A percentile compares a stretch with the other conserved stretches of the same genome.
Evolutionary conservation across 2,797 vertebrate genomes (phyloP).

Genomic region (Ptychadena robeensis): DNA sequence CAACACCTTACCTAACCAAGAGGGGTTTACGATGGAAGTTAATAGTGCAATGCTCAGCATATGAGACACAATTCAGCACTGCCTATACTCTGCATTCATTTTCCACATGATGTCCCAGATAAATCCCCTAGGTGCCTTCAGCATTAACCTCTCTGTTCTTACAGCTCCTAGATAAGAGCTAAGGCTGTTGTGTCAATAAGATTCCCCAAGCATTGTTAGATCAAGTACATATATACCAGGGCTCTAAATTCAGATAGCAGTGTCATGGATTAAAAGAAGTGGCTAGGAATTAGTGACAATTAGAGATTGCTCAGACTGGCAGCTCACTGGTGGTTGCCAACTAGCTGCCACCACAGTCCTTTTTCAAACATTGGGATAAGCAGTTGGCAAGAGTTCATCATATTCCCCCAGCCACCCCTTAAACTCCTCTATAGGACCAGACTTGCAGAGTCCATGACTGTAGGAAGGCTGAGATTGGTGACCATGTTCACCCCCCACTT

Average conservation of each 20-base stretch:
- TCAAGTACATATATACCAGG: not conserved
- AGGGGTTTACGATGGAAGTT: not conserved
- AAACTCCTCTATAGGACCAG: too few species aligned
- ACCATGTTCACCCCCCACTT: too few species aligned
- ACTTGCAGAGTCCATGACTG: too few species aligned
- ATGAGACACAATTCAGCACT: not conserved
- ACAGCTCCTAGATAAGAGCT: not conserved
- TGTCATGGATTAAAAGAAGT: not conserved
- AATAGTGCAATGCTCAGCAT: not conserved
- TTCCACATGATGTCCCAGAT: not conserved
- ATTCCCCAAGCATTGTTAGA: not conserved
- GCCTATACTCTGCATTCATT: not conserved
- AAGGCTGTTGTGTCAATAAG: not conserved
- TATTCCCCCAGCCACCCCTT: too few species aligned
- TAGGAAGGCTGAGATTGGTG: too few species aligned
- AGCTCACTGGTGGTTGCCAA: not conserved
- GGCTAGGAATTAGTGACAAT: not conserved
- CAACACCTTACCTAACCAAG: too few species aligned
- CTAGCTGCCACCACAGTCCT: too few species aligned
- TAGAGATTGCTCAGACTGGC: not conserved
- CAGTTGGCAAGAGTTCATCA: too few species aligned
- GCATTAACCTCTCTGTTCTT: not conserved
- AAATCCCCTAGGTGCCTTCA: not conserved
- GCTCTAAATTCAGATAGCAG: not conserved
- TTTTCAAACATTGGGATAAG: too few species aligned